Evolutionary conservation across 2,888 invertebrate species (phyloP), one percentile per base, ranked within the genome.

Genomic region (Agonopterix alstromeriana): DNA sequence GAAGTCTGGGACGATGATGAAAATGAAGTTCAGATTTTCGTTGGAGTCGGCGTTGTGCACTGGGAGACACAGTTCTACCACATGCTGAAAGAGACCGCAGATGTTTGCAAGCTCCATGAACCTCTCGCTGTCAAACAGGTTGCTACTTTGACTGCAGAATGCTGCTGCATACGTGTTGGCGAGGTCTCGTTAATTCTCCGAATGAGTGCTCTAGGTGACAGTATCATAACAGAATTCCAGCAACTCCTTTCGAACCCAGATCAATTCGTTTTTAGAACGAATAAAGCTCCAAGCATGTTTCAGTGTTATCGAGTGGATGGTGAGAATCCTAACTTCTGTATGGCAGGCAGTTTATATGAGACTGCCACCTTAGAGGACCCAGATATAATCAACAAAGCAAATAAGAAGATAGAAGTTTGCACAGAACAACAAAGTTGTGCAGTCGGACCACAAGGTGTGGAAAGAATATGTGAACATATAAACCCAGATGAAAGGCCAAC

Each of bases 61-160:
- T 91, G 91, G 91, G 75, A 82, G 35, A 77, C 77, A 1, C 58
- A 82, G 36, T 91, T 91, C 60, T 79, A 68, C 51, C 78, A 82
- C 38, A 87, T 90, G 86, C 60, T 91, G 1, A 86, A 82, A 63
- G 70, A 86, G 62, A 67, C 82, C 48, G 48, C 79, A 55, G 57
- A 84, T 56, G 51, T 85, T 56, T 58, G 77, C 64, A 65, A 72
- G 58, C 14, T 74, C 35, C 71, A 80, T 51, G 67, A 82, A 49
- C 76, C 82, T 9, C 50, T 90, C 47, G 61, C 77, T 35, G 69
- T 77, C 35, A 90, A 81, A 64, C 77, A 73, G 59, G 60, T 57
- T 2, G 70, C 69, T 12, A 66, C 55, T 11, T 56, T 75, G 35
- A 73, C 55, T 50, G 78, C 67, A 8, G 83, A 77, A 62, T 85